Evolutionary conservation across 2,113 vertebrate genomes (phyloP).

Genomic region (Apistogramma diplotaenia): DNA sequence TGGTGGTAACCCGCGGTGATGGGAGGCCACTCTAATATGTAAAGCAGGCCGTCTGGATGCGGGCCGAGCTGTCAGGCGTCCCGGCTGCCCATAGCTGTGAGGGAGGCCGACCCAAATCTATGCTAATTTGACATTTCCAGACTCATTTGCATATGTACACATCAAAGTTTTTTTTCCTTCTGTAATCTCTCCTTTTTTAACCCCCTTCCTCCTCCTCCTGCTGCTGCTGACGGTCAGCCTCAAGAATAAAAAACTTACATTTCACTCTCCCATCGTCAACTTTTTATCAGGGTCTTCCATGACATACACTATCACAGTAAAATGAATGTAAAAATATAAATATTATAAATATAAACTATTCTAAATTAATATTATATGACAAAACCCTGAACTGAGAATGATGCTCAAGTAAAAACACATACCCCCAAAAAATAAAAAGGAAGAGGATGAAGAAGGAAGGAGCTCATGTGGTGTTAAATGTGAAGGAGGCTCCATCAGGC

Average conservation of each 20-base stretch:
- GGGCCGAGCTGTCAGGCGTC: constrained; percentile 87
- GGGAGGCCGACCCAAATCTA: constrained; percentile 89
- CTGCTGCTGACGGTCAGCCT: background rate
- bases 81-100: constrained; percentile 83
- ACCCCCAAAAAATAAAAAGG: background rate
- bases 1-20: constrained; percentile 82
- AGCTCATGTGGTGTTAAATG: background rate
- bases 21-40: constrained; percentile 82
- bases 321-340: background rate
- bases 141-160: constrained; percentile 90
- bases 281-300: background rate
- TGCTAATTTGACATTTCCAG: constrained; percentile 98
- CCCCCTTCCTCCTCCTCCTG: background rate
- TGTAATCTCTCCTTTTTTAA: constrained; percentile 22
- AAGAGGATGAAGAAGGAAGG: background rate
- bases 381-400: background rate
- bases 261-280: background rate
- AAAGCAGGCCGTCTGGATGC: constrained; percentile 85
- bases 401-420: background rate
- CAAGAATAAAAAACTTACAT: background rate
- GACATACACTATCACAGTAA: background rate
- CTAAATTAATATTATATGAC: too few relatives aligned
- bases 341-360: background rate
- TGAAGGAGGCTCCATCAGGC: background rate
- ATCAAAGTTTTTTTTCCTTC: constrained; percentile 77